These are phyloP conservation scores for Axis porcinus DNA, from an alignment of 2,113 vertebrate species.

Conservation along the genomic window DNA sequence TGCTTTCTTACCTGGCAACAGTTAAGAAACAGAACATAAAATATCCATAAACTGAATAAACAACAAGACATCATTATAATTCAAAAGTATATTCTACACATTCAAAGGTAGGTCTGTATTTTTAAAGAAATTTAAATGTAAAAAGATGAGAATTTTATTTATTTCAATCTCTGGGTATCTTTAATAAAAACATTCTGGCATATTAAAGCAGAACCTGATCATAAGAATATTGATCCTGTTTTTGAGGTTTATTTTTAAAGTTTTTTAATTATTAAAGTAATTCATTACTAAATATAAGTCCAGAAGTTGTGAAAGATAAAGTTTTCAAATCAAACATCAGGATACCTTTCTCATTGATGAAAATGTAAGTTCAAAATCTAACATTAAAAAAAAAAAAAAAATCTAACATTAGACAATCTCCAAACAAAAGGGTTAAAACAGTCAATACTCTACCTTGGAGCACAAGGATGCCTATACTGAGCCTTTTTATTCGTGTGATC, in stretches of 20 bases:
- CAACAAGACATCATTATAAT: neutral
- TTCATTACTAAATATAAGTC: conserved; percentile 1
- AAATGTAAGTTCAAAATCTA: conserved; percentile 29
- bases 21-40: neutral
- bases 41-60: conserved; percentile 1
- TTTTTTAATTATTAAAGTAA: conserved; percentile 18
- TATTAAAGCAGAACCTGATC: conserved; percentile 6
- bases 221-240: neutral
- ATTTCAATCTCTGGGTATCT: conserved; percentile 13
- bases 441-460: conserved; percentile 86
- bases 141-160: neutral
- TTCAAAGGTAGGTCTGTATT: neutral
- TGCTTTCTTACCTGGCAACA: neutral
- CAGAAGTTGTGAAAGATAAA: conserved; percentile 30
- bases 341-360: neutral
- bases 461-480: conserved; percentile 96
- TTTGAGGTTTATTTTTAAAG: neutral
- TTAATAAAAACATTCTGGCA: conserved; percentile 24
- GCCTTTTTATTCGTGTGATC: conserved; percentile 97
- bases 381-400: neutral
- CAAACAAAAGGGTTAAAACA: neutral
- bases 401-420: neutral
- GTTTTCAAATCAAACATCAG: conserved; percentile 41
- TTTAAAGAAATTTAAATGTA: conserved; percentile 24
- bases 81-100: conserved; percentile 15